Evolutionary conservation across 2,888 invertebrate genomes (phyloP), one percentile per base, ranked within the genome.

Genomic region (Andrena dorsata): DNA sequence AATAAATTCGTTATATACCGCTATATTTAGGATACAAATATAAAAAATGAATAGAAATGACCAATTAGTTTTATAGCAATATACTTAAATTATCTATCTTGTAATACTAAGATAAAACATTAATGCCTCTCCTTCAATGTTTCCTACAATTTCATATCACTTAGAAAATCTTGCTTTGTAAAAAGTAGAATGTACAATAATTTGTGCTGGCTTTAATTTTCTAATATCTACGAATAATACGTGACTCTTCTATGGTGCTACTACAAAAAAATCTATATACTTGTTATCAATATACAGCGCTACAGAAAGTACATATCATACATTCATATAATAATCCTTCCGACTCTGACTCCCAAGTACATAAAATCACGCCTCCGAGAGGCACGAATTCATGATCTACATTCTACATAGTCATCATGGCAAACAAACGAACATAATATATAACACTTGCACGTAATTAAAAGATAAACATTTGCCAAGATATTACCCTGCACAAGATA

Each of bases 81-180:
- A 20, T 77, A 76, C 30, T 60, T 47, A 51, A 78, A 74, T 51
- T 61, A 49, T 51, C 60, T 53, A 13, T 63, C 63, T 7, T 7
- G 13, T 47, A 70, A 58, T 53, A 49, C 56, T 66, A 73, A 63
- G 49, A 64, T 5, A 66, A 28, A 28, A 8, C 32, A 6, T 35
- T 7, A 60, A 8, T 49, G 10, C 30, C 8, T 30, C 47, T 26
- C 23, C 23, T 51, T 26, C 60, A 28, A 16, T 26, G 61, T 56
- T 58, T 51, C 77, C 13, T 51, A 72, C 30, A 60, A n/a, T 56
- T 65, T 49, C 60, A 35, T 65, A 49, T 58, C 20, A 49, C 20
- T 65, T 35, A 49, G 35, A 68, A 72, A 47, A 28, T 58, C 30
- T 74, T 82, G 75, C 74, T 78, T 78, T 82, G 68, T 82, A 82